phyloP scores from a whole-genome alignment of 2,888 invertebrate species.

The Biston stratarius region DNA sequence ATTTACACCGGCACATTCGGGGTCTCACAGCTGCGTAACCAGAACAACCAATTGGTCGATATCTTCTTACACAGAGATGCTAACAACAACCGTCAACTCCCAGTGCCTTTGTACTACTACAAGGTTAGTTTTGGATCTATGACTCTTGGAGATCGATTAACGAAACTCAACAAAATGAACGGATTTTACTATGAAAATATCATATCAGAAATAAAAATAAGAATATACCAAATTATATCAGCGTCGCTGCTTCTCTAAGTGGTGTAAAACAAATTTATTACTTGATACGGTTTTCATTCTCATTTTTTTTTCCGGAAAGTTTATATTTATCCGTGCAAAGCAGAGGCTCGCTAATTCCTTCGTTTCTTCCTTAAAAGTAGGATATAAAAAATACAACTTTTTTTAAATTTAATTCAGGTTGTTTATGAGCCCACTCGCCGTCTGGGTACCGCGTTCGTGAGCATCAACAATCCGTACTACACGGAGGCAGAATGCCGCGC shows the following conservation, averaged over 20 bases:
- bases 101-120: constrained; percentile 76
- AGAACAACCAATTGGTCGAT: constrained; percentile 68
- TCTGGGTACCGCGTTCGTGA: constrained; percentile 86
- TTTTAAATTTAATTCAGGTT: constrained; percentile 79
- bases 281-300: too few relatives aligned
- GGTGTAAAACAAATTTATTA: too few relatives aligned
- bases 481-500: constrained; percentile 67
- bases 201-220: not conserved
- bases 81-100: constrained; percentile 68
- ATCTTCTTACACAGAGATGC: constrained; percentile 71
- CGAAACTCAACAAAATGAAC: not conserved
- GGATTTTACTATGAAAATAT: not conserved
- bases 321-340: too few relatives aligned
- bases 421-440: constrained; percentile 81
- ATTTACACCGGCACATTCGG: constrained; percentile 88
- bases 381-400: too few relatives aligned
- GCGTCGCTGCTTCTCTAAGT: not conserved
- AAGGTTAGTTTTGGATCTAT: constrained; percentile 60
- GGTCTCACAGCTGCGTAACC: constrained; percentile 84
- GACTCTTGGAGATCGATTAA: not conserved
- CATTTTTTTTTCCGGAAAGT: too few relatives aligned
- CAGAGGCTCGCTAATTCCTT: too few relatives aligned
- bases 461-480: constrained; percentile 88
- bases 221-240: too few relatives aligned
- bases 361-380: not conserved